Percentiles rank a stretch among this genome's conserved stretches.
Conservation (phyloP, 1,140 invertebrate species). For the Hydropsyche tenuis region DNA sequence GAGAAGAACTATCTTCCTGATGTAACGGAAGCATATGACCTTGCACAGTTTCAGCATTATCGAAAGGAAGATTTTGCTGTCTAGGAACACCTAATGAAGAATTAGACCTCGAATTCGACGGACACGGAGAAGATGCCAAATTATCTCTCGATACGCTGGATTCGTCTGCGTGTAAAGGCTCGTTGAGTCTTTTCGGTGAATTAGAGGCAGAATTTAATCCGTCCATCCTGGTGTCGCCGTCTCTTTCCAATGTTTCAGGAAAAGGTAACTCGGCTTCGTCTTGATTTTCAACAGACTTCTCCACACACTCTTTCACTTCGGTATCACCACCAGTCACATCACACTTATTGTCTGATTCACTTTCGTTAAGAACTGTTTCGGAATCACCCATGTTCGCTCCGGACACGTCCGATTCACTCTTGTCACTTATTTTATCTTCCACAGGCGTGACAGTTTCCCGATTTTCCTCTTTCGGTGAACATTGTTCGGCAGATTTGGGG, state of each 20-base stretch:
- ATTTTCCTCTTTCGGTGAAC: not conserved
- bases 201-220: conserved; percentile 40
- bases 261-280: conserved; percentile 39
- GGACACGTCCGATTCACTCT: conserved; percentile 38
- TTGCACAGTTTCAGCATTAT: conserved; percentile 28
- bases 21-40: conserved; percentile 33
- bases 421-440: conserved; percentile 29
- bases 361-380: conserved; percentile 16
- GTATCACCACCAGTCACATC: conserved; percentile 29
- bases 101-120: conserved; percentile 48
- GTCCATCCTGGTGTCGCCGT: conserved; percentile 35
- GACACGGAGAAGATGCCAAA: conserved; percentile 41
- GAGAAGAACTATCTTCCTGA: conserved; percentile 48
- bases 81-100: conserved; percentile 44
- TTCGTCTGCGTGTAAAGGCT: conserved; percentile 47
- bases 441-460: not conserved
- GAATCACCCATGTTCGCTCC: conserved; percentile 36
- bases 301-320: conserved; percentile 31
- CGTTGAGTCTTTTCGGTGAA: conserved; percentile 44
- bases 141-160: conserved; percentile 52
- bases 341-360: conserved; percentile 28
- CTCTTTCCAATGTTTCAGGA: conserved; percentile 32
- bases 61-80: conserved; percentile 33
- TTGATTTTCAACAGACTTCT: conserved; percentile 33
- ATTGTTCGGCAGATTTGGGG: conserved; percentile 4